Evolutionary conservation across 92 coral and sea anemone species (phyloP).

Genomic region (Phenganax stokvisi): DNA sequence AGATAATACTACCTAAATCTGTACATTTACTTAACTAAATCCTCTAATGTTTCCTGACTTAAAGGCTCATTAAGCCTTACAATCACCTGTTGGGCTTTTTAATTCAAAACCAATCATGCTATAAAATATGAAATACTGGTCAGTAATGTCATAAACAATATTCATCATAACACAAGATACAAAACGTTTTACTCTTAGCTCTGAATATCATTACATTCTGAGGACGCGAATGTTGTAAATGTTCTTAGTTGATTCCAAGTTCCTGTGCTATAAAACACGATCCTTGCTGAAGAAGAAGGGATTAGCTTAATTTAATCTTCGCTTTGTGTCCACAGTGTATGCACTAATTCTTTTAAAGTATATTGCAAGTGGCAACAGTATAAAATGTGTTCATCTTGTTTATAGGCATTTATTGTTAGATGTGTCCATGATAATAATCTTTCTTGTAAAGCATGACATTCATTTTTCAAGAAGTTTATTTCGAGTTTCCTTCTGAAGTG

Average conservation of each 20-base stretch:
- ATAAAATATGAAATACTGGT: slow-evolving; percentile 12
- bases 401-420: neutral
- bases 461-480: neutral
- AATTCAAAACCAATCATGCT: slow-evolving; percentile 23
- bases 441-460: neutral
- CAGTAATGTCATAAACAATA: neutral
- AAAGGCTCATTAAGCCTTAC: slow-evolving; percentile 38
- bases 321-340: slow-evolving; percentile 17
- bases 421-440: neutral
- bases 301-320: slow-evolving; percentile 34
- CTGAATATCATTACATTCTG: too few species aligned
- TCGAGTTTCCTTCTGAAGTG: slow-evolving; percentile 33
- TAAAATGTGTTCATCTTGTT: neutral
- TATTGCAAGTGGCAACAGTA: neutral
- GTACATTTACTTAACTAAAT: slow-evolving; percentile 35
- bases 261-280: slow-evolving; percentile 2
- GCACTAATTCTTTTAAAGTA: neutral
- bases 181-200: too few species aligned
- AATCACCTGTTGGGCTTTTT: slow-evolving; percentile 26
- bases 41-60: slow-evolving; percentile 45
- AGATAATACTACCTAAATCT: slow-evolving; percentile 39
- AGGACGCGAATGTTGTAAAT: too few species aligned
- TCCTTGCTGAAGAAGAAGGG: slow-evolving; percentile 25
- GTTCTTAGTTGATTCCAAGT: too few species aligned
- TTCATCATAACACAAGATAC: neutral